Evolutionary conservation across 2,888 invertebrate species (phyloP), one percentile per base, ranked within the genome.

Genomic region (Globia sparganii): DNA sequence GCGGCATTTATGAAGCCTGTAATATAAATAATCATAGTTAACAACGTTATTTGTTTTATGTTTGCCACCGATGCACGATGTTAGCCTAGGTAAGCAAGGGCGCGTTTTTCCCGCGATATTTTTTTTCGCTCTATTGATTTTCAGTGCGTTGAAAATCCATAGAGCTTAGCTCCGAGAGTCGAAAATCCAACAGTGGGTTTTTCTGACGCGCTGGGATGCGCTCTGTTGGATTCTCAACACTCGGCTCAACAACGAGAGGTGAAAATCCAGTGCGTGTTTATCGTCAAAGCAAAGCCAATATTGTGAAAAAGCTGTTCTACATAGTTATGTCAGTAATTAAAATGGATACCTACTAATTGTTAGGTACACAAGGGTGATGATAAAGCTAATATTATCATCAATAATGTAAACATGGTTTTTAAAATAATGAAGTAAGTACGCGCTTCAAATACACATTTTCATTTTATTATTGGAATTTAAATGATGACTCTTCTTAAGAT

Each of bases 311-410:
- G 9, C 21, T 21, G 21, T 28, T 28, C 43, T 13, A 28, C 43
- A 25, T 65, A 43, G 15, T 43, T 43, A 70, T 65, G 43, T 64
- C 18, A 64, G 65, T 70, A 31, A 31, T 64, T 70, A 18, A 43
- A 62, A 64, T 70, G 64, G 5, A 43, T 40, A 65, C 28, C 28
- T 43, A 70, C 25, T 65, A 43, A 70, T 43, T 43, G 15, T 25
- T 31, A 43, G 6, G 43, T 31, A 43, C 25, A 31, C 43, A 4
- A 25, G 25, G 25, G 1, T 31, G 70, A 65, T 64, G 25, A 31
- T 65, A 15, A 28, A 62, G 62, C 3, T 40, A 40, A 69, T 64
- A 64, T 25, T 62, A 4, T 64, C 64, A 43, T 65, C n/a, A 13
- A 64, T 25, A 64, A 3, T 64, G 28, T 11, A 28, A 15, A 40